Conservation (phyloP, 2,888 invertebrate species). For the Nymphalis polychloros region DNA sequence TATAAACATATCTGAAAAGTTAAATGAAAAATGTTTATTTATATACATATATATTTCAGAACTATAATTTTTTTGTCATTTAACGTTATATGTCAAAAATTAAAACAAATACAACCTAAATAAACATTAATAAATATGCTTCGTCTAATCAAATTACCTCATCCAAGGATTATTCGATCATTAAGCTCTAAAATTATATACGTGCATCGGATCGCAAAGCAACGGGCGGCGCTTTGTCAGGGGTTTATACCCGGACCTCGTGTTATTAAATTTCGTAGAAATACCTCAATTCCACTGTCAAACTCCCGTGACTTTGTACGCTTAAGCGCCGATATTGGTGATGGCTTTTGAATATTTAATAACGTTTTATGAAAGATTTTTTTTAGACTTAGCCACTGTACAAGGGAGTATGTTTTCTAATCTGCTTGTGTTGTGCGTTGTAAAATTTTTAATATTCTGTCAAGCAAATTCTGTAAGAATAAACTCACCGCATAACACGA, state of each 20-base stretch:
- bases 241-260: constrained; percentile 29
- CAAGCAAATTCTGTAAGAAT: too few species aligned
- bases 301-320: constrained; percentile 14
- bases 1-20: too few species aligned
- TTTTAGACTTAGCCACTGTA: background rate
- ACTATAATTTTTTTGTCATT: too few species aligned
- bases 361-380: constrained; percentile 6
- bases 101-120: too few species aligned
- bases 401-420: background rate
- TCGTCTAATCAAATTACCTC: constrained; percentile 6
- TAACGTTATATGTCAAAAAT: too few species aligned
- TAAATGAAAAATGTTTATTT: too few species aligned
- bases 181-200: constrained; percentile 21
- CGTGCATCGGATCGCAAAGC: constrained; percentile 34
- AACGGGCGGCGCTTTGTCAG: constrained; percentile 36
- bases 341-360: constrained; percentile 11
- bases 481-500: too few species aligned
- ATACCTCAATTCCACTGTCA: constrained; percentile 29
- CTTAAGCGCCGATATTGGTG: constrained; percentile 10
- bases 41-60: too few species aligned
- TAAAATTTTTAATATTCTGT: background rate
- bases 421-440: background rate
- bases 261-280: constrained; percentile 46
- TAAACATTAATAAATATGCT: background rate
- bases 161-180: constrained; percentile 2